Evolutionary conservation across 37 sponge, comb jelly and placozoan species (phyloP).

Genomic region (Agelas oroides): DNA sequence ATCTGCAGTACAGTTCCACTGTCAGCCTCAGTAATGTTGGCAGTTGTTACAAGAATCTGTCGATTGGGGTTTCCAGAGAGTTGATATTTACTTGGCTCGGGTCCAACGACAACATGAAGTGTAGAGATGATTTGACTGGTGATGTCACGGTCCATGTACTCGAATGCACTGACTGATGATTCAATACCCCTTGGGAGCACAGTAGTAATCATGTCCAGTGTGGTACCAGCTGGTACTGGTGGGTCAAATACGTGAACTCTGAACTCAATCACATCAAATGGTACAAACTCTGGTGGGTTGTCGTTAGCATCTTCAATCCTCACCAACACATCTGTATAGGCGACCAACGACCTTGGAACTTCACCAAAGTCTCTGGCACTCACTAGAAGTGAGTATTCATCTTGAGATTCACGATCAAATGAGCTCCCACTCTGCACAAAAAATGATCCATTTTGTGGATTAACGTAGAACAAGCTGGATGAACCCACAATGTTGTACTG

Average conservation of each 20-base stretch:
- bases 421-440: constrained; percentile 6
- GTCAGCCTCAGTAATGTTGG: not conserved
- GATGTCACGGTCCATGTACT: constrained; percentile 33
- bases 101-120: not conserved
- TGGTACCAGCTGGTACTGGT: not conserved
- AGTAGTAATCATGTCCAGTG: constrained; percentile 2
- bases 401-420: constrained; percentile 38
- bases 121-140: constrained; percentile 16
- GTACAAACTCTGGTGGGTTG: constrained; percentile 47
- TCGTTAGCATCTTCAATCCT: constrained; percentile 48
- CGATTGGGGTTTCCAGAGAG: not conserved
- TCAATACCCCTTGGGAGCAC: constrained; percentile 1
- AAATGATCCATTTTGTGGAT: constrained; percentile 27
- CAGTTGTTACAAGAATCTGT: not conserved
- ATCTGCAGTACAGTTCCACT: constrained; percentile 28
- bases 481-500: constrained; percentile 8
- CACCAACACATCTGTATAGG: constrained; percentile 20
- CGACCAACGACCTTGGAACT: constrained; percentile 2
- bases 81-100: not conserved
- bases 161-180: not conserved
- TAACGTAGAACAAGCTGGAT: not conserved
- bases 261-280: constrained; percentile 24
- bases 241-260: not conserved
- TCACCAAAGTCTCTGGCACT: constrained; percentile 59
- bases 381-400: constrained; percentile 24